Evolutionary conservation across 1,140 invertebrate species (phyloP), one percentile per base, ranked within the genome.

Genomic region (Drosophila bipectinata): DNA sequence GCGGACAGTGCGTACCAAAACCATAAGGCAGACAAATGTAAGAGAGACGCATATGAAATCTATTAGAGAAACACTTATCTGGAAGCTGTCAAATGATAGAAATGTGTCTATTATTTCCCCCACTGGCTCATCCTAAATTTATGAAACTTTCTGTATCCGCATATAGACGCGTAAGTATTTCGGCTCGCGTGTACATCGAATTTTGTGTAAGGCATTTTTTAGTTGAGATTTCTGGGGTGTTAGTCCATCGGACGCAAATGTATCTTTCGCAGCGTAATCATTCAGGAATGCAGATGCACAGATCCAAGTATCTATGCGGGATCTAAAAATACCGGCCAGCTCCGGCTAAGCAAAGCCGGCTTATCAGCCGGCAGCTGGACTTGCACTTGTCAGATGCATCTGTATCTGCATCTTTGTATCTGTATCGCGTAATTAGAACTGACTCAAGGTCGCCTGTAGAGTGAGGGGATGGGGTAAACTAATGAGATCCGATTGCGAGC

Each of bases 191-290:
- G 62, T 68, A 68, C 66, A 69, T 47, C 14, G 51, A 68, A 69
- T 68, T 69, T 69, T 48, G 66, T 69, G 66, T 69, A 69, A 69
- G 34, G 14, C 63, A 69, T 69, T 69, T 69, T 69, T 69, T 69
- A 69, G 66, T 21, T 28, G 51, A 57, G 66, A 39, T 49, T 68
- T 68, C 66, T 69, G 51, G 49, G 52, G 63, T 37, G 63, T 62
- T 64, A 49, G 63, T 63, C 63, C 63, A 67, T 64, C 62, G 52
- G 63, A 24, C 30, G 57, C 64, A 56, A 67, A 67, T 67, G 66
- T 69, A 69, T 69, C 66, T 69, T 56, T 49, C 26, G 64, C 63
- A 32, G 51, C 63, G 66, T 69, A 69, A 69, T 69, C 66, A 69
- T 18, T 69, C 51, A 69, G 66, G 66, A 69, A 69, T 69, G 66